Conservation (phyloP, 2,888 invertebrate species). For the Phengaris alcon region DNA sequence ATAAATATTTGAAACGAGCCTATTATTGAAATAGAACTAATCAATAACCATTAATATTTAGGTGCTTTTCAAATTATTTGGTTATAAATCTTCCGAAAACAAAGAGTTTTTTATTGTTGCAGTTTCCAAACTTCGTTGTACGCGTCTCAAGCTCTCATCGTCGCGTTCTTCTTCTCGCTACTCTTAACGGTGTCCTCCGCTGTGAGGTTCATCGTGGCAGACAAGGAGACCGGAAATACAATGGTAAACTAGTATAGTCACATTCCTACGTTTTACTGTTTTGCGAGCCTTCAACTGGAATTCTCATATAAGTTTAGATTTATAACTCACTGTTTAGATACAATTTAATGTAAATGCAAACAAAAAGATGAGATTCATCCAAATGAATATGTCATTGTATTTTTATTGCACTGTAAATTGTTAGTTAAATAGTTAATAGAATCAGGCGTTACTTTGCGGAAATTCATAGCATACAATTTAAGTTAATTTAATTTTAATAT, state of each 20-base stretch:
- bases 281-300: neutral
- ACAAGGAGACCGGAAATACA: slow-evolving; percentile 83
- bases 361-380: too few species aligned
- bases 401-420: too few species aligned
- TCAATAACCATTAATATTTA: neutral
- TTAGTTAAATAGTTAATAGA: too few species aligned
- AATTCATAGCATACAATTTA: too few species aligned
- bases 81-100: neutral
- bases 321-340: neutral
- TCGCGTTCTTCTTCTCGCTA: slow-evolving; percentile 83
- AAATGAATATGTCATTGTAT: too few species aligned
- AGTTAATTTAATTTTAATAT: too few species aligned
- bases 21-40: too few species aligned
- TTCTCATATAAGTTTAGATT: neutral
- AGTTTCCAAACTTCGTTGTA: slow-evolving; percentile 84
- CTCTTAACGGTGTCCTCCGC: slow-evolving; percentile 82
- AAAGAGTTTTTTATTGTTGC: slow-evolving; percentile 33
- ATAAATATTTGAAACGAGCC: too few species aligned
- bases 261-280: neutral
- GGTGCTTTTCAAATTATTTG: neutral
- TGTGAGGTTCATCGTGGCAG: slow-evolving; percentile 82
- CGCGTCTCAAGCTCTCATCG: slow-evolving; percentile 82
- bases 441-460: too few species aligned
- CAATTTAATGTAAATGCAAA: too few species aligned
- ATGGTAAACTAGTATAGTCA: slow-evolving; percentile 67